Conservation (phyloP, 2,113 vertebrate genomes). For the Scortum barcoo region DNA sequence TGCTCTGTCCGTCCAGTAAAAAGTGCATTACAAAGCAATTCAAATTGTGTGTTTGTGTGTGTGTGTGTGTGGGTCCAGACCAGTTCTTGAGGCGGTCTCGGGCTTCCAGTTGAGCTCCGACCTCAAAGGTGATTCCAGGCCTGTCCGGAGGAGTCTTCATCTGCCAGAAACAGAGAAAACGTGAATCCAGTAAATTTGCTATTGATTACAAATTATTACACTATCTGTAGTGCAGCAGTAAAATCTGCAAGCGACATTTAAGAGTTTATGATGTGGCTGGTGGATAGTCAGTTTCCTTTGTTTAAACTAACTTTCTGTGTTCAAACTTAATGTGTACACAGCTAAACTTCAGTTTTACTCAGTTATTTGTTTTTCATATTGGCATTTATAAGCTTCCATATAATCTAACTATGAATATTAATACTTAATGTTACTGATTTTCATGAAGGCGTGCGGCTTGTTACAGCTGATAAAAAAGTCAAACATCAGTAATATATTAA, state of each 20-base stretch:
- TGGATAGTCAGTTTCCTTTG: background rate
- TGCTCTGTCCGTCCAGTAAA: too few relatives aligned
- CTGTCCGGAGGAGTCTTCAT: conserved; percentile 98
- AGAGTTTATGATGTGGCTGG: background rate
- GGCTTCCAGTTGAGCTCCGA: conserved; percentile 97
- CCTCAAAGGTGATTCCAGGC: conserved; percentile 95
- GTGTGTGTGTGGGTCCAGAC: conserved; percentile 72
- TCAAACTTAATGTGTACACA: too few relatives aligned
- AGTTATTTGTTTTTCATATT: background rate
- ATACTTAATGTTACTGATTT: background rate
- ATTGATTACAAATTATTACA: too few relatives aligned
- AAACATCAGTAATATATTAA: too few relatives aligned
- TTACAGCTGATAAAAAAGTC: background rate
- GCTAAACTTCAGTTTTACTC: too few relatives aligned
- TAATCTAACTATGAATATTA: too few relatives aligned
- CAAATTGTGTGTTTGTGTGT: too few relatives aligned
- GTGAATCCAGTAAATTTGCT: too few relatives aligned
- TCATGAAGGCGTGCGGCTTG: background rate
- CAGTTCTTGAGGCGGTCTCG: conserved; percentile 97
- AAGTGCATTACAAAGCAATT: too few relatives aligned
- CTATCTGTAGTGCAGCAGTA: too few relatives aligned
- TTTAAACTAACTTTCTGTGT: background rate
- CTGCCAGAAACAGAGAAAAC: conserved; percentile 68
- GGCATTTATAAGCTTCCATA: background rate
- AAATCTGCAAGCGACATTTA: background rate